These are phyloP conservation scores for Anableps anableps DNA, from an alignment of 2,797 vertebrate species.

Conservation along the genomic window DNA sequence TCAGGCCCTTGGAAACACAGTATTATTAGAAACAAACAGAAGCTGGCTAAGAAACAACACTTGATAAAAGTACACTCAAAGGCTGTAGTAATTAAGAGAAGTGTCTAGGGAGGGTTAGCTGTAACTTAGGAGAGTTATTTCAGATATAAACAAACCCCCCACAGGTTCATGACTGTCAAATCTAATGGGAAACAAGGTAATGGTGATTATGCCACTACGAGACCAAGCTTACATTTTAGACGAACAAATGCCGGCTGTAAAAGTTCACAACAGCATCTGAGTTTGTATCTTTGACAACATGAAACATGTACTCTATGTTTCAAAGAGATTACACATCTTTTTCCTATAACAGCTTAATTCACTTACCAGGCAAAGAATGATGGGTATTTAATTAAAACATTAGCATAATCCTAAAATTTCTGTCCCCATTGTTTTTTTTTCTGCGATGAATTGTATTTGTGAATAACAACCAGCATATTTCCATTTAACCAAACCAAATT, in stretches of 20 bases:
- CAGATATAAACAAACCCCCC: conserved; percentile 50
- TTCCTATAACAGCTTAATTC: conserved; percentile 18
- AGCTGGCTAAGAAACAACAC: conserved; percentile 55
- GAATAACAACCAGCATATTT: conserved; percentile 19
- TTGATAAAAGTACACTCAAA: conserved; percentile 33
- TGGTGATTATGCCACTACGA: conserved; percentile 19
- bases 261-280: conserved; percentile 1
- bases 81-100: conserved; percentile 57
- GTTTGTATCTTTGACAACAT: not conserved
- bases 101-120: conserved; percentile 32
- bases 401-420: conserved; percentile 31
- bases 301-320: conserved; percentile 1
- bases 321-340: conserved; percentile 13
- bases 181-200: conserved; percentile 41
- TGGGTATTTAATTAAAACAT: conserved; percentile 18
- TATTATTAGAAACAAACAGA: conserved; percentile 76
- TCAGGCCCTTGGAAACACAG: conserved; percentile 59
- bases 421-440: conserved; percentile 14
- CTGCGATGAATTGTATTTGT: conserved; percentile 10
- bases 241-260: not conserved
- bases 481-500: conserved; percentile 36
- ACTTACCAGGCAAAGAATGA: not conserved
- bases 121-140: conserved; percentile 53
- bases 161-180: conserved; percentile 31
- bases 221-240: conserved; percentile 10